phyloP scores from a whole-genome alignment of 1,140 invertebrate genomes.

The Ceratina japonica region DNA sequence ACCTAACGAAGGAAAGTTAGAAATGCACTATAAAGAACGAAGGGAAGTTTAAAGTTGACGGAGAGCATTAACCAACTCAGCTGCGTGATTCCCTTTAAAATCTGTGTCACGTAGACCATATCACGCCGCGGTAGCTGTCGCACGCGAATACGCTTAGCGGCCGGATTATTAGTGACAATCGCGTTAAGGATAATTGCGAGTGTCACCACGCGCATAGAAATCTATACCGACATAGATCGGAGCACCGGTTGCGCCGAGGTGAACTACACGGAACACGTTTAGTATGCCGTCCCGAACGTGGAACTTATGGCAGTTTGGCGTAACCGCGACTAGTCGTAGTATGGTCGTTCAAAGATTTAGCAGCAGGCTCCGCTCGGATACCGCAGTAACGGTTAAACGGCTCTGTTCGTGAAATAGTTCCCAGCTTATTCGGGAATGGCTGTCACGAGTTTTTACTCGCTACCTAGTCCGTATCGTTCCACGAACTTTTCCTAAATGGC shows the following conservation, averaged over 20 bases:
- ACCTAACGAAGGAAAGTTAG: too few species aligned
- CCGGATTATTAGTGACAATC: slow-evolving; percentile 51
- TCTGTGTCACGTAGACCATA: slow-evolving; percentile 43
- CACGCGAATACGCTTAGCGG: slow-evolving; percentile 17
- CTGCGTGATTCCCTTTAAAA: slow-evolving; percentile 18
- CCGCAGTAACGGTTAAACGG: slow-evolving; percentile 51
- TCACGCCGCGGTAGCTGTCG: not conserved
- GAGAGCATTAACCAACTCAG: not conserved
- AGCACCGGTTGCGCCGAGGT: slow-evolving; percentile 27
- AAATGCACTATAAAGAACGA: slow-evolving; percentile 16
- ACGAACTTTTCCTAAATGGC: slow-evolving; percentile 49
- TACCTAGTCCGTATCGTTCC: slow-evolving; percentile 27
- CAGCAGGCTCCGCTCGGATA: slow-evolving; percentile 27
- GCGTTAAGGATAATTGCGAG: slow-evolving; percentile 52
- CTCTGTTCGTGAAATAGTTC: slow-evolving; percentile 52
- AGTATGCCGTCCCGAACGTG: slow-evolving; percentile 32
- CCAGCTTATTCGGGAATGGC: slow-evolving; percentile 52
- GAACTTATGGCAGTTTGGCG: slow-evolving; percentile 58
- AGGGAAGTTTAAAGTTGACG: slow-evolving; percentile 18
- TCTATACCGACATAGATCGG: slow-evolving; percentile 27
- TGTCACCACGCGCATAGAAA: slow-evolving; percentile 41
- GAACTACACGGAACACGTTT: slow-evolving; percentile 47
- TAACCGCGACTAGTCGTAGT: slow-evolving; percentile 12
- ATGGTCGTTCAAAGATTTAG: slow-evolving; percentile 57
- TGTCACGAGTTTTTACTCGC: slow-evolving; percentile 50